Conservation (phyloP, 2,888 invertebrate species). For the Operophtera brumata region DNA sequence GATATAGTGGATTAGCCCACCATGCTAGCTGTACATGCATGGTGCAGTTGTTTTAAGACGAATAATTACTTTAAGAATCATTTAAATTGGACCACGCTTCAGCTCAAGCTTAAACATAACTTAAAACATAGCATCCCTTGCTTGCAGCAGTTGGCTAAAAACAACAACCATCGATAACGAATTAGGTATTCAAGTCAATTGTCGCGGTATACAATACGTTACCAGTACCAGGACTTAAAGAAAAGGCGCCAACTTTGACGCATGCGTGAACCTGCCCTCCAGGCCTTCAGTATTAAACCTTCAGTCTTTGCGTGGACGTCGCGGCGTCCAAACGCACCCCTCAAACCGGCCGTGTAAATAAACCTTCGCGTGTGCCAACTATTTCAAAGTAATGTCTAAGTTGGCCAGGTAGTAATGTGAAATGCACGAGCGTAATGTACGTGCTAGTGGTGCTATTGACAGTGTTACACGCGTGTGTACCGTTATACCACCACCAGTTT, state of each 20-base stretch:
- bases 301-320: slow-evolving; percentile 61
- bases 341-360: slow-evolving; percentile 33
- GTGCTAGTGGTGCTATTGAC: slow-evolving; percentile 67
- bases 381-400: slow-evolving; percentile 32
- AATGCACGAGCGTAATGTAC: slow-evolving; percentile 73
- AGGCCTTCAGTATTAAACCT: slow-evolving; percentile 22
- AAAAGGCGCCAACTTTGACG: slow-evolving; percentile 72
- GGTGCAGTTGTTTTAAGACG: too few species aligned
- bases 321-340: slow-evolving; percentile 41
- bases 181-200: slow-evolving; percentile 75
- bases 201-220: slow-evolving; percentile 68
- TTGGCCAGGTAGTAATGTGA: slow-evolving; percentile 60
- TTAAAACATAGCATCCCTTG: too few species aligned
- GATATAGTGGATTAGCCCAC: too few species aligned
- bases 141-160: too few species aligned
- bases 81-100: too few species aligned
- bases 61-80: too few species aligned
- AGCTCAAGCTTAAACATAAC: too few species aligned
- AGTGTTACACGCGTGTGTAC: slow-evolving; percentile 71
- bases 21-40: too few species aligned
- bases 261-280: slow-evolving; percentile 29
- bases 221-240: slow-evolving; percentile 55
- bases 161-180: slow-evolving; percentile 41
- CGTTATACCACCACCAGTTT: slow-evolving; percentile 78
- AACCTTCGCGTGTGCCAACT: slow-evolving; percentile 41